These are phyloP conservation scores for Chelon labrosus DNA, from an alignment of 2,797 vertebrate genomes.

Conservation along the genomic window DNA sequence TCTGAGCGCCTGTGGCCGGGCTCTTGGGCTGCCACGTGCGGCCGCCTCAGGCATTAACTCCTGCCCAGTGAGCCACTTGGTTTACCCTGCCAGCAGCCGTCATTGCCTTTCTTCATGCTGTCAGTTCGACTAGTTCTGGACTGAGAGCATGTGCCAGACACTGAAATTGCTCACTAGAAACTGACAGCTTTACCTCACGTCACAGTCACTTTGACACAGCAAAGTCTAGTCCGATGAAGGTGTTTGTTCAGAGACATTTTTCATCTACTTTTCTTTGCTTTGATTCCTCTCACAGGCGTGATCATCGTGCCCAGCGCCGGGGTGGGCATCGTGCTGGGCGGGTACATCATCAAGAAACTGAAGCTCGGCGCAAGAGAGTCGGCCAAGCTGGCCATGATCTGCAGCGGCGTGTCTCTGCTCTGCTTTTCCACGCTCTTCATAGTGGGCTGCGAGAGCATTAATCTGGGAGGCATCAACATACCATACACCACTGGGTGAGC, in stretches of 20 bases:
- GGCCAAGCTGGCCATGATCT: conserved; percentile 99
- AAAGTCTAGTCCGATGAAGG: conserved; percentile 26
- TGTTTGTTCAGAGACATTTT: conserved; percentile 32
- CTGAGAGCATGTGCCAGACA: conserved; percentile 37
- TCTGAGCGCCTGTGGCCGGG: conserved; percentile 21
- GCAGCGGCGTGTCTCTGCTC: conserved; percentile 96
- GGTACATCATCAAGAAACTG: conserved; percentile 99
- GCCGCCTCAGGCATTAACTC: conserved; percentile 22
- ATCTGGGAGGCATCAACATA: conserved; percentile 98
- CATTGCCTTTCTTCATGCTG: conserved; percentile 49
- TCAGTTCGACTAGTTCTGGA: conserved; percentile 44
- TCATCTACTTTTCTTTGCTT: background rate
- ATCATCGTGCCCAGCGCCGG: conserved; percentile 98
- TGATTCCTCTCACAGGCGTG: conserved; percentile 84
- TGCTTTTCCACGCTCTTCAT: conserved; percentile 99
- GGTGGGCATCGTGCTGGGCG: conserved; percentile 96
- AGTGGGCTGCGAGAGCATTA: conserved; percentile 99
- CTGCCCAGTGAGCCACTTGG: conserved; percentile 27
- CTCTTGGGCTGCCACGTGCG: conserved; percentile 36
- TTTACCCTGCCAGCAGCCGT: conserved; percentile 44
- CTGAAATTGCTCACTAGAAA: conserved; percentile 42
- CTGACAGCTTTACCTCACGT: conserved; percentile 12
- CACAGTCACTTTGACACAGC: conserved; percentile 22
- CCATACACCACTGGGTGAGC: conserved; percentile 96
- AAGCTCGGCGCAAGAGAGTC: conserved; percentile 97